phyloP scores from a whole-genome alignment of 2,888 invertebrate species.

The Lysandra bellargus region DNA sequence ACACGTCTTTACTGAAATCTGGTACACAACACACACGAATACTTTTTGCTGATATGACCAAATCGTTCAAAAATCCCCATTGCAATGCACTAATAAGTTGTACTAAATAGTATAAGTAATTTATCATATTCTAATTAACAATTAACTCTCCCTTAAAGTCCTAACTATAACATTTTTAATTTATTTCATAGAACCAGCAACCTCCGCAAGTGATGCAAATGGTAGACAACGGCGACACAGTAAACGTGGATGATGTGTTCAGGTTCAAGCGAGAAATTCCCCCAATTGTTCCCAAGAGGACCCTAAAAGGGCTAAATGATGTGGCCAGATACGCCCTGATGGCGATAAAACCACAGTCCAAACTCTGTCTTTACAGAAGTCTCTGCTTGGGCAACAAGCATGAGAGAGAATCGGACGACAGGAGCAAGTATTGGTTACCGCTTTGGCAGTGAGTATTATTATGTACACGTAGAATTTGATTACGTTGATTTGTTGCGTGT shows the following conservation, averaged over 20 bases:
- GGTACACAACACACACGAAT: too few relatives aligned
- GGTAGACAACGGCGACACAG: conserved; percentile 64
- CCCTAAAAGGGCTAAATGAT: conserved; percentile 72
- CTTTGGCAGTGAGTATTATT: conserved; percentile 84
- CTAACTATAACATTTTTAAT: background rate
- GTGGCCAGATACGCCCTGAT: conserved; percentile 77
- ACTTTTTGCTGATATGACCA: too few relatives aligned
- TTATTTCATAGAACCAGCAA: conserved; percentile 57
- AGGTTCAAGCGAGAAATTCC: conserved; percentile 62
- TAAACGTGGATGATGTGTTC: conserved; percentile 70
- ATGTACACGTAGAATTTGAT: too few relatives aligned
- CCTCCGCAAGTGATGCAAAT: conserved; percentile 70
- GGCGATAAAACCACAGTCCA: conserved; percentile 76
- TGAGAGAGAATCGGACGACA: conserved; percentile 77
- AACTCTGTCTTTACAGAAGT: conserved; percentile 81
- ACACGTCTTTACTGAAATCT: too few relatives aligned
- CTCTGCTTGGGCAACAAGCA: conserved; percentile 85
- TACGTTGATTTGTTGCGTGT: too few relatives aligned
- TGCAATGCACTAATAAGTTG: too few relatives aligned
- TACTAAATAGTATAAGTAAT: too few relatives aligned
- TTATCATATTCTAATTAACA: too few relatives aligned
- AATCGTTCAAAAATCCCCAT: too few relatives aligned
- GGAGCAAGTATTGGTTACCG: conserved; percentile 85
- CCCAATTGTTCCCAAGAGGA: conserved; percentile 44
- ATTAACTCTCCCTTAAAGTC: too few relatives aligned